Percentiles rank a stretch among this genome's conserved stretches.
These are phyloP conservation scores for Nephila pilipes DNA, from an alignment of 1,140 invertebrate species.

Conservation along the genomic window DNA sequence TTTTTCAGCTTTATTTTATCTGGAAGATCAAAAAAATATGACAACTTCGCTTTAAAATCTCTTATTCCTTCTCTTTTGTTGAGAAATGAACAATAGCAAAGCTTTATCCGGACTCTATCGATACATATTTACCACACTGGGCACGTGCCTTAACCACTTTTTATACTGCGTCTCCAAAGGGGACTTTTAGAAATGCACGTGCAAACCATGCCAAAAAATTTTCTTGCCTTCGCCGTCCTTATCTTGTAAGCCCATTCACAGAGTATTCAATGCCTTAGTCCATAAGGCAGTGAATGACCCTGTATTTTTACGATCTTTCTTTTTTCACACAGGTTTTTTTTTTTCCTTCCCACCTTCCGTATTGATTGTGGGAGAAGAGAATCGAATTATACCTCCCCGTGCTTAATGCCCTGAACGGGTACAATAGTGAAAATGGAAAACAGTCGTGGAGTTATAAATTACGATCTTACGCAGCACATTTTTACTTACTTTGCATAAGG, in stretches of 20 bases:
- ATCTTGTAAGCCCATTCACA: slow-evolving; percentile 52
- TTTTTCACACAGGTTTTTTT: neutral
- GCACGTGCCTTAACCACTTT: slow-evolving; percentile 44
- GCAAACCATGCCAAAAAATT: slow-evolving; percentile 50
- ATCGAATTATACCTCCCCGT: neutral
- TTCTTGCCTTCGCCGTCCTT: neutral
- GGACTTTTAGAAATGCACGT: slow-evolving; percentile 60
- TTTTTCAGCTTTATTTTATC: too few relatives aligned
- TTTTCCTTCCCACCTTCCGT: neutral
- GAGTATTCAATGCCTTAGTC: slow-evolving; percentile 42
- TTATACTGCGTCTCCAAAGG: neutral
- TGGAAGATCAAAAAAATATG: neutral
- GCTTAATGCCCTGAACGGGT: neutral
- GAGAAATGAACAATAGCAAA: slow-evolving; percentile 1
- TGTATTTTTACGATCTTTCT: slow-evolving; percentile 47
- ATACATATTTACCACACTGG: slow-evolving; percentile 18
- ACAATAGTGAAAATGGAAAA: slow-evolving; percentile 8
- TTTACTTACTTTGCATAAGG: neutral
- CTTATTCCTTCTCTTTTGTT: neutral
- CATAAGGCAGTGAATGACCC: slow-evolving; percentile 43
- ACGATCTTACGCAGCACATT: slow-evolving; percentile 14
- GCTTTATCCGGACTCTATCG: neutral
- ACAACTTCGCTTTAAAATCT: neutral
- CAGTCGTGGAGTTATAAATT: neutral
- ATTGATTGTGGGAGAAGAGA: neutral